Evolutionary conservation across 2,888 invertebrate species (phyloP), one percentile per base, ranked within the genome.

Genomic region (Rosalia funebris): DNA sequence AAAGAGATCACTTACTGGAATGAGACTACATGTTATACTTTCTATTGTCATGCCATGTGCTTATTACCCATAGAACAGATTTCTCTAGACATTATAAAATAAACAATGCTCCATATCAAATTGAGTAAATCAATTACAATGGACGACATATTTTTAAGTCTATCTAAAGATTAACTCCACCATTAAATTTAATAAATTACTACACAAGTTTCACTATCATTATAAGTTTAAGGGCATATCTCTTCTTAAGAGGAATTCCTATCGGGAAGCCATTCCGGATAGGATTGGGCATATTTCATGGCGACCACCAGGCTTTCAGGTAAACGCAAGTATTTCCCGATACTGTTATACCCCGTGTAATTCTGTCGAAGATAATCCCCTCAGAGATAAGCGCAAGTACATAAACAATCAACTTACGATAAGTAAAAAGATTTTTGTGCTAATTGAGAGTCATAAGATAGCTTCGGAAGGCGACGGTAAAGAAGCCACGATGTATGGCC

Each of bases 381-480:
- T 14, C 32, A 11, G 32, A 32, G 46, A 32, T 46, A 46, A 52
- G 54, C 36, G 36, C 55, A 34, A 53, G 42, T 47, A 58, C 68
- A 65, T 68, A 70, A 68, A 70, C 62, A 62, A 61, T 61, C 68
- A 65, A 68, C 66, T 66, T 62, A 58, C 66, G 68, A 68, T 70
- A 68, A 65, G 66, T 60, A 59, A 55, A 67, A 60, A 62, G 46
- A 71, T 74, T 76, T 75, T 72, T 71, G 70, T 69, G 70, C 76
- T 77, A 77, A 77, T 77, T 77, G 76, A 74, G 71, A 74, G 75
- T 72, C 73, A 69, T 69, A 69, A 68, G 75, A 75, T 75, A 77
- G 72, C 71, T 65, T 48, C 59, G 52, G 62, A 66, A 60, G 66
- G 71, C 44, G 20, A 70, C 46, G 20, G 41, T 11, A 31, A 42